A percentile compares a stretch with the other conserved stretches of the same genome.
Conservation (phyloP, 2,888 invertebrate genomes). For the Drosophila meridionalis region DNA sequence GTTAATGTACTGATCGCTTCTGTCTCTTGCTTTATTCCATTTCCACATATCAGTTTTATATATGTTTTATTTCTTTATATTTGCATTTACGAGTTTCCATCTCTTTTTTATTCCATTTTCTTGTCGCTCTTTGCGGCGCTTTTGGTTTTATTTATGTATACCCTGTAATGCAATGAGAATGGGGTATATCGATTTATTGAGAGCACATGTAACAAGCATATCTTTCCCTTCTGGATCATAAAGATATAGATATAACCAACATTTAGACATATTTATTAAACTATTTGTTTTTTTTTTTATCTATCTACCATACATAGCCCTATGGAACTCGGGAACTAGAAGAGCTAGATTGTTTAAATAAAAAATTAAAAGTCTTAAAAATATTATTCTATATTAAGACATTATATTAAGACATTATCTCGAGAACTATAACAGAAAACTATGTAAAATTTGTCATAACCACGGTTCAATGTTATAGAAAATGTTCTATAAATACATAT, state of each 20-base stretch:
- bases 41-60: constrained; percentile 21
- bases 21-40: constrained; percentile 20
- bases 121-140: background rate
- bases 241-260: background rate
- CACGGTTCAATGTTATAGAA: too few relatives aligned
- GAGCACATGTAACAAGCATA: background rate
- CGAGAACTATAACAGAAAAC: too few relatives aligned
- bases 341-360: background rate
- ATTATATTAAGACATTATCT: fast-evolving
- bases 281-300: background rate
- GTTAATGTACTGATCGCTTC: constrained; percentile 31
- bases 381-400: too few relatives aligned
- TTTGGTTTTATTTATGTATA: constrained; percentile 17
- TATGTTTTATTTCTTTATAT: constrained; percentile 21
- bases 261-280: background rate
- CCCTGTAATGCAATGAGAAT: background rate
- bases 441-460: too few relatives aligned
- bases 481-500: too few relatives aligned
- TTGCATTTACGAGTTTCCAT: constrained; percentile 28
- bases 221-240: background rate
- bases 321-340: background rate
- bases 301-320: background rate
- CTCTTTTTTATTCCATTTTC: constrained; percentile 9
- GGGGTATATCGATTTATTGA: background rate
- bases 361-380: background rate